Base-by-base conservation (phyloP, 64 coral and sea anemone species). In the Montipora cactus region DNA sequence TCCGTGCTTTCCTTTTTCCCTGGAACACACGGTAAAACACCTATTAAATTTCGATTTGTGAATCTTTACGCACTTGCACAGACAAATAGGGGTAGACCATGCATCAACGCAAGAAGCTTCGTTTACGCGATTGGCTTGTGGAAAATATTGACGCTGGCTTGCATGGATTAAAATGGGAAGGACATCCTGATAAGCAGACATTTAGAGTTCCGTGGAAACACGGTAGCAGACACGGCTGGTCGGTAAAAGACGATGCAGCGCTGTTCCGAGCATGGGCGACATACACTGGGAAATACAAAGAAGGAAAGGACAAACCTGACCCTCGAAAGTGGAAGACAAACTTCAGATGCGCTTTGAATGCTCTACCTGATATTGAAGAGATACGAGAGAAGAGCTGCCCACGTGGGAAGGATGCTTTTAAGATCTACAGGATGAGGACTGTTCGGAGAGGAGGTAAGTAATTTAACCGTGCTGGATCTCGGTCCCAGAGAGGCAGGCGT, bases 251-350 rank as follows among this genome's bases (percentile, higher is more conserved):
- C 4, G 90, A 92, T 20, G 90, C 90, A 8, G 81, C 79, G 15
- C 79, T 92, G 18, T 92, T 92, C 21, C 69, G 49, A 84, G 90
- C 90, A 7, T 92, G 90, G 90, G 90, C 90, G 7, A 66, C 69
- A 8, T 83, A 92, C 80, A 92, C 90, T 0, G 90, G 90, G 1
- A 92, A 92, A 72, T 93, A 93, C 44, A 87, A 93, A 10, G 75
- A 85, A 71, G 70, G 92, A 55, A 68, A 78, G 46, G 87, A 88
- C 59, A 25, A 14, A 16, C 90, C 94, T 7, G 91, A 95, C 58
- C 94, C 94, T 59, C 90, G 90, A 92, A 94, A 90, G 47, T 99
- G 98, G 98, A 99, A 99, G 75, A 96, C 98, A 21, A 99, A 99
- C 47, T 99, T 99, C 76, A 95, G 98, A 1, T 99, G 98, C 70